Percentiles rank a stretch among this genome's conserved stretches.
Evolutionary conservation across 2,888 invertebrate genomes (phyloP).

Genomic region (Onthophagus sagittarius): DNA sequence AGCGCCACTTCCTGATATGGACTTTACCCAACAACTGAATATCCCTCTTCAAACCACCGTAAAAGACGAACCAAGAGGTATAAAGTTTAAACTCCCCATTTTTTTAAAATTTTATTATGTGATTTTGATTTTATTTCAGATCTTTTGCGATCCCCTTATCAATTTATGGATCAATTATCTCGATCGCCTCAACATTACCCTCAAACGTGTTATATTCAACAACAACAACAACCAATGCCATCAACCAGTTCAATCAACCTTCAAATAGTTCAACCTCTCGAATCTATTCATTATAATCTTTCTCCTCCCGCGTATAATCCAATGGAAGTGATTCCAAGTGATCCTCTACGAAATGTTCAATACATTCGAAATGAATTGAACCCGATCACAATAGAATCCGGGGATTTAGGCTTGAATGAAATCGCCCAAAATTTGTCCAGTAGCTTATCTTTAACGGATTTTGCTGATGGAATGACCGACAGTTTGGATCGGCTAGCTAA

Average conservation of each 20-base stretch:
- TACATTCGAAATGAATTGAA: conserved; percentile 40
- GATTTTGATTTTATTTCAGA: conserved; percentile 14
- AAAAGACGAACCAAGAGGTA: conserved; percentile 21
- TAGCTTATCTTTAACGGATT: conserved; percentile 50
- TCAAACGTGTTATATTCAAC: not conserved
- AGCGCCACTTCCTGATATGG: conserved; percentile 14
- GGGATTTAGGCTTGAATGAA: conserved; percentile 45
- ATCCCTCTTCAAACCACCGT: conserved; percentile 13
- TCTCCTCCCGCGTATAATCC: not conserved
- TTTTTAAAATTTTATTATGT: not conserved
- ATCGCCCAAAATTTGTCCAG: conserved; percentile 50
- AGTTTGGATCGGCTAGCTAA: conserved; percentile 54
- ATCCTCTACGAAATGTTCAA: conserved; percentile 2
- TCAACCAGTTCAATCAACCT: not conserved
- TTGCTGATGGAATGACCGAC: conserved; percentile 51
- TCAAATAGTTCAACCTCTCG: not conserved
- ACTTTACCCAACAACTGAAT: conserved; percentile 9
- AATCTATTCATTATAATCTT: not conserved
- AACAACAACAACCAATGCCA: not conserved
- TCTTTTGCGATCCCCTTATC: conserved; percentile 14
- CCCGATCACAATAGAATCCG: conserved; percentile 45
- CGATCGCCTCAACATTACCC: not conserved
- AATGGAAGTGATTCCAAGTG: not conserved
- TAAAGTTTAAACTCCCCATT: not conserved
- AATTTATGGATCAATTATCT: conserved; percentile 3